A percentile compares a stretch with the other conserved stretches of the same genome.
Conservation (phyloP, 2,888 invertebrate species). For the Synanthedon vespiformis region DNA sequence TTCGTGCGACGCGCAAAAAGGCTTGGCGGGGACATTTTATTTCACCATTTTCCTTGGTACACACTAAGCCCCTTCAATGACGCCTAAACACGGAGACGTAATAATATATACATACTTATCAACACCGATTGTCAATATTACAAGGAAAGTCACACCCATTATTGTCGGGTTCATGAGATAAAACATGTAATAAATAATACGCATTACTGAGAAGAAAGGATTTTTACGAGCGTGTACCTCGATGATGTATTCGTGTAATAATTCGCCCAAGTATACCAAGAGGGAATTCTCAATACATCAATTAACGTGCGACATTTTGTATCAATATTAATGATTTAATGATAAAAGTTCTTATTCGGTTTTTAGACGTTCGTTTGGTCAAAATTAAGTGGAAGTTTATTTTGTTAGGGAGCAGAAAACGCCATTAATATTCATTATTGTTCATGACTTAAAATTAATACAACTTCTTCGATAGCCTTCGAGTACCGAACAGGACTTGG, state of each 20-base stretch:
- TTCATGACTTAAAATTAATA: constrained; percentile 36
- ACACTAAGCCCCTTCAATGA: constrained; percentile 6
- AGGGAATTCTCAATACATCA: background rate
- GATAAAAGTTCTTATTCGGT: constrained; percentile 11
- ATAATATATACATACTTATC: constrained; percentile 1
- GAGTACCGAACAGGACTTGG: constrained; percentile 9
- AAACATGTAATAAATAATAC: background rate
- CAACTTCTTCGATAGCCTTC: constrained; percentile 27
- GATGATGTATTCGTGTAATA: background rate
- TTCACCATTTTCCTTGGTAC: constrained; percentile 5
- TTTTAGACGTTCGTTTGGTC: constrained; percentile 8
- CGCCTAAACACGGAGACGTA: constrained; percentile 6
- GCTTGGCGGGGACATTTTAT: constrained; percentile 12
- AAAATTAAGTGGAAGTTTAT: constrained; percentile 13
- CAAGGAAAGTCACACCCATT: background rate
- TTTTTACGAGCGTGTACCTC: background rate
- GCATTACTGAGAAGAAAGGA: background rate
- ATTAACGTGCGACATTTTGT: background rate
- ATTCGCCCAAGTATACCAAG: background rate
- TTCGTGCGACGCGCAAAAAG: constrained; percentile 8
- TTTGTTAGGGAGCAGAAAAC: constrained; percentile 19
- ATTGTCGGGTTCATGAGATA: background rate
- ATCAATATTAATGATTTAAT: constrained; percentile 2
- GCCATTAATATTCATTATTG: constrained; percentile 41
- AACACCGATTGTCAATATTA: background rate